Evolutionary conservation across 2,113 vertebrate genomes (phyloP).

Genomic region (Oreocharis arfaki): DNA sequence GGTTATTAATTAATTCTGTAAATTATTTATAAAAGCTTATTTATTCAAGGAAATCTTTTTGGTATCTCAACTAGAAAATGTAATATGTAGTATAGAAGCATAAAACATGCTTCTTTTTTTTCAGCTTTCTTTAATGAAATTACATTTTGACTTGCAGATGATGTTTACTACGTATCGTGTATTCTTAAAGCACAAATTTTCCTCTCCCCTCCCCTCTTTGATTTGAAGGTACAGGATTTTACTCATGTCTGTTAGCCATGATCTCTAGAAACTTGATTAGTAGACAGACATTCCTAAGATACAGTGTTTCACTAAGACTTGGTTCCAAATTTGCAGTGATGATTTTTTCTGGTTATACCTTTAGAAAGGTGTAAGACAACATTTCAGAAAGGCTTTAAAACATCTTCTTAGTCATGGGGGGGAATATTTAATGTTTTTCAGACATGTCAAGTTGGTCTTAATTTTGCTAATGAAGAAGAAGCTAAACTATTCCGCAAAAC

Average conservation of each 20-base stretch:
- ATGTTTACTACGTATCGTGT: neutral
- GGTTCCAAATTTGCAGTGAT: neutral
- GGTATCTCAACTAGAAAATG: neutral
- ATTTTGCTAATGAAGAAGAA: constrained; percentile 97
- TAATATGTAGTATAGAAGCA: neutral
- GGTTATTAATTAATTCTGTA: neutral
- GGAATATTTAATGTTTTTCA: constrained; percentile 67
- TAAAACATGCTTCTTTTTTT: neutral
- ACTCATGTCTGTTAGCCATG: neutral
- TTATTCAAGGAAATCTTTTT: neutral
- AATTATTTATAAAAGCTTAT: neutral
- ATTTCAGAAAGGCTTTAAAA: neutral
- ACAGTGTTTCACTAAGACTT: neutral
- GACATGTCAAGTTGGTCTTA: constrained; percentile 93
- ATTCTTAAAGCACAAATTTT: neutral
- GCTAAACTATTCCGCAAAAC: constrained; percentile 89
- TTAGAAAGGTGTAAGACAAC: neutral
- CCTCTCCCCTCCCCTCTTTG: neutral
- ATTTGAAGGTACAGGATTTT: neutral
- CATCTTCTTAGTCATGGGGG: constrained; percentile 19
- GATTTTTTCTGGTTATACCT: neutral
- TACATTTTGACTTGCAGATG: neutral
- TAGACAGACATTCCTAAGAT: neutral
- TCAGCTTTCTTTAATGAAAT: neutral
- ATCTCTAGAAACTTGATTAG: neutral